Evolutionary conservation across 30 jellyfish, hydroid and myxozoan species (phyloP).

Genomic region (Haliclystus octoradiatus): DNA sequence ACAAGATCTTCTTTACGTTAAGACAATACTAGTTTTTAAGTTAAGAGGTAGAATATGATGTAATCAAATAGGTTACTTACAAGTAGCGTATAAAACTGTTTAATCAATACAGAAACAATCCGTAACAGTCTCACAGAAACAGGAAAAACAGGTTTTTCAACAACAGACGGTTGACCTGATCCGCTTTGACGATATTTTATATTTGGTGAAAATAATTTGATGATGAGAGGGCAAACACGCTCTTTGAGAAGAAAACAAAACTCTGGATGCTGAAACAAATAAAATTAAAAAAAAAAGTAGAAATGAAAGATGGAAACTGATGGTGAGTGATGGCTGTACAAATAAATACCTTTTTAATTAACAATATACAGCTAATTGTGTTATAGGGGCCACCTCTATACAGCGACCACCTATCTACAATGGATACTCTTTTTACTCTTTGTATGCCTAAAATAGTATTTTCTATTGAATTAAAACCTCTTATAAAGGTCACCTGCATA

Average conservation of each 20-base stretch:
- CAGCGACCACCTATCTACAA: too few relatives aligned
- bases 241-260: slow-evolving; percentile 81
- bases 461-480: too few relatives aligned
- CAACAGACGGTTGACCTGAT: slow-evolving; percentile 54
- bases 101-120: slow-evolving; percentile 74
- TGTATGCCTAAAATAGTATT: too few relatives aligned
- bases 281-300: neutral
- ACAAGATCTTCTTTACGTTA: too few relatives aligned
- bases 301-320: neutral
- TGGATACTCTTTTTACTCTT: too few relatives aligned
- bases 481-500: too few relatives aligned
- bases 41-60: neutral
- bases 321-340: too few relatives aligned
- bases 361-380: too few relatives aligned
- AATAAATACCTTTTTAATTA: too few relatives aligned
- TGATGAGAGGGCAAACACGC: slow-evolving; percentile 82
- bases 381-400: too few relatives aligned
- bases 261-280: slow-evolving; percentile 77
- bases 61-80: slow-evolving; percentile 27
- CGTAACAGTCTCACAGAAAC: slow-evolving; percentile 83
- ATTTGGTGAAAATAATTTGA: slow-evolving; percentile 90
- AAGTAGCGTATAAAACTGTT: slow-evolving; percentile 75
- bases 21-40: too few relatives aligned
- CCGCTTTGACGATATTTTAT: slow-evolving; percentile 74
- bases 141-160: slow-evolving; percentile 90